Conservation (phyloP, 1,140 invertebrate genomes). For the Campoletis sonorensis region DNA sequence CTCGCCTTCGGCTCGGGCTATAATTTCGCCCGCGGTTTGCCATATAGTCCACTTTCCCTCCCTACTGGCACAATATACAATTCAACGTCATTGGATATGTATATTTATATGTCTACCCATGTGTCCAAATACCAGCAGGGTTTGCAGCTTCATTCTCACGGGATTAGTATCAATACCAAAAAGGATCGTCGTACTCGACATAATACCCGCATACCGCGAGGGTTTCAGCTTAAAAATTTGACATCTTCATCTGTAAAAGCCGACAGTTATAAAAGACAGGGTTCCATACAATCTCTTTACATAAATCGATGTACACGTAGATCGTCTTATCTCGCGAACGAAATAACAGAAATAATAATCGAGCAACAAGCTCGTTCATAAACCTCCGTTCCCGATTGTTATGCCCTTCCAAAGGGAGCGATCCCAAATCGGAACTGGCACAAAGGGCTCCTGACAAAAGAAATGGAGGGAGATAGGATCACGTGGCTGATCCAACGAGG, state of each 20-base stretch:
- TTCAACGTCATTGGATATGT: too few species aligned
- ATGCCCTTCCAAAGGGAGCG: neutral
- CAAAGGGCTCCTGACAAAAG: neutral
- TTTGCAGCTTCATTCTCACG: conserved; percentile 9
- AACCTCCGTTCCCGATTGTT: neutral
- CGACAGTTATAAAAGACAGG: neutral
- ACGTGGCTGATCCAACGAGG: neutral
- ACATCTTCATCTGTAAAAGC: conserved; percentile 3
- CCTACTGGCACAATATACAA: too few species aligned
- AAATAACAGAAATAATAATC: neutral
- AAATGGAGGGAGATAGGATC: neutral
- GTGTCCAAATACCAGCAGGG: neutral
- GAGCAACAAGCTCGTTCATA: neutral
- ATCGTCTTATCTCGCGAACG: neutral
- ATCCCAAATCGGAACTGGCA: conserved; percentile 1
- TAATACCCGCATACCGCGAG: conserved; percentile 18
- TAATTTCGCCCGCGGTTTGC: too few species aligned
- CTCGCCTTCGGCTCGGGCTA: too few species aligned
- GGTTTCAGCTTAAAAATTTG: neutral
- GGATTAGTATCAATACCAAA: conserved; percentile 8
- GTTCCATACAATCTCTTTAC: neutral
- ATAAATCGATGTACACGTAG: too few species aligned
- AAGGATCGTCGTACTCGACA: neutral
- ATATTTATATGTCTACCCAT: too few species aligned
- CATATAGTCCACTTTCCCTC: too few species aligned